Conservation (phyloP, 37 sponge, comb jelly and placozoan genomes). For the Sycon ciliatum region DNA sequence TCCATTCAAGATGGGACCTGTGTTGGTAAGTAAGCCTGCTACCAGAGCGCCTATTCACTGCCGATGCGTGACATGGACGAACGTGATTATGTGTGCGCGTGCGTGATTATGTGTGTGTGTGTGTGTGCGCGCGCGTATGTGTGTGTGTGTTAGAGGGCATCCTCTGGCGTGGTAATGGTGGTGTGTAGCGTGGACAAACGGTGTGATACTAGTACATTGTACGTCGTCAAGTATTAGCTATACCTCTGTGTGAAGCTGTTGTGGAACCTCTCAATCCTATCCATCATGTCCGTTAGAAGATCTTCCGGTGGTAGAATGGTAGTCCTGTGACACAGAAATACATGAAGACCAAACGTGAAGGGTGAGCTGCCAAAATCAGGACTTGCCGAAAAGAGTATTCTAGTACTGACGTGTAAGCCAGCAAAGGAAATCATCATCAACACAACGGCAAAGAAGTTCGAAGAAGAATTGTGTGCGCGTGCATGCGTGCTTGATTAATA, state of each 20-base stretch:
- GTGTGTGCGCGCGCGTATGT: background rate
- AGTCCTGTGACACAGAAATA: no score
- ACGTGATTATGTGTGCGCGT: background rate
- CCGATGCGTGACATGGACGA: background rate
- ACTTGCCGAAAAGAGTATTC: background rate
- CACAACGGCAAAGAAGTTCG: no score
- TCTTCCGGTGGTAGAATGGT: constrained; percentile 71
- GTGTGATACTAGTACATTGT: background rate
- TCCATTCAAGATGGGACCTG: no score
- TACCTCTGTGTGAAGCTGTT: constrained; percentile 47
- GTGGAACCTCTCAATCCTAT: constrained; percentile 59
- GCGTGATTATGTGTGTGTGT: background rate
- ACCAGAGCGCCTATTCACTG: background rate
- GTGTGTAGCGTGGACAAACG: no score
- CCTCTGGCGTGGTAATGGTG: background rate
- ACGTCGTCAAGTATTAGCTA: background rate
- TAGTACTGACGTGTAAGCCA: background rate
- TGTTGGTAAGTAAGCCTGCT: background rate
- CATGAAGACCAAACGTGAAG: no score
- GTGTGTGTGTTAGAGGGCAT: background rate
- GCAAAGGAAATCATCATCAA: background rate
- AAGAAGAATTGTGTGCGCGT: no score
- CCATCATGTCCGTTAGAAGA: constrained; percentile 50
- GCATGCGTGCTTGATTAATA: no score
- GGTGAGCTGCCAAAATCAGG: no score